phyloP scores from a whole-genome alignment of 1,140 invertebrate genomes.

The Bacillus rossius region DNA sequence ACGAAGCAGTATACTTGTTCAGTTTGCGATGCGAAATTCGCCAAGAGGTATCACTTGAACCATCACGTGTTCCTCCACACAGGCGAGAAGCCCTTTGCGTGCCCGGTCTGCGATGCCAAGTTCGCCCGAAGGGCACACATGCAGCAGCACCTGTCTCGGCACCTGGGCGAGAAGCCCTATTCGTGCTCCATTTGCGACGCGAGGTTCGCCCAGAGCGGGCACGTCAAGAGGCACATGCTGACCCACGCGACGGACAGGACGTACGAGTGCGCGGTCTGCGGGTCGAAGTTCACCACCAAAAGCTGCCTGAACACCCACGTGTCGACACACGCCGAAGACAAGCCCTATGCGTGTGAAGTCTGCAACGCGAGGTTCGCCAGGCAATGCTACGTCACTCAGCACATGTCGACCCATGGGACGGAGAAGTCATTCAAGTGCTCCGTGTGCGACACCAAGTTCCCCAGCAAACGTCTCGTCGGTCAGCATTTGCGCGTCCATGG shows the following conservation, averaged over 20 bases:
- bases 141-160: not conserved
- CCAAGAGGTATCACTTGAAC: not conserved
- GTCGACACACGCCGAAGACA: not conserved
- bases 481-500: too few relatives aligned
- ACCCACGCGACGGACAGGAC: not conserved
- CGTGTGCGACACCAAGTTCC: too few relatives aligned
- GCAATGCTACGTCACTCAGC: too few relatives aligned
- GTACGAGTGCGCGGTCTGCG: not conserved
- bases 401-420: too few relatives aligned
- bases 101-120: not conserved
- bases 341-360: not conserved
- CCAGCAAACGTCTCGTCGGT: too few relatives aligned
- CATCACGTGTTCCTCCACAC: constrained; percentile 5
- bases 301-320: not conserved
- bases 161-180: constrained; percentile 5
- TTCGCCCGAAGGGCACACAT: not conserved
- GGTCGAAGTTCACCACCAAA: not conserved
- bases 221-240: constrained; percentile 1
- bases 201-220: not conserved
- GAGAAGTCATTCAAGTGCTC: too few relatives aligned
- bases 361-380: not conserved
- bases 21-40: constrained; percentile 1
- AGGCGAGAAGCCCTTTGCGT: constrained; percentile 1
- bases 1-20: constrained; percentile 1
- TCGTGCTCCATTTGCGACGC: not conserved